Evolutionary conservation across 2,113 vertebrate species (phyloP).

Genomic region (Notarius quadriscutis): DNA sequence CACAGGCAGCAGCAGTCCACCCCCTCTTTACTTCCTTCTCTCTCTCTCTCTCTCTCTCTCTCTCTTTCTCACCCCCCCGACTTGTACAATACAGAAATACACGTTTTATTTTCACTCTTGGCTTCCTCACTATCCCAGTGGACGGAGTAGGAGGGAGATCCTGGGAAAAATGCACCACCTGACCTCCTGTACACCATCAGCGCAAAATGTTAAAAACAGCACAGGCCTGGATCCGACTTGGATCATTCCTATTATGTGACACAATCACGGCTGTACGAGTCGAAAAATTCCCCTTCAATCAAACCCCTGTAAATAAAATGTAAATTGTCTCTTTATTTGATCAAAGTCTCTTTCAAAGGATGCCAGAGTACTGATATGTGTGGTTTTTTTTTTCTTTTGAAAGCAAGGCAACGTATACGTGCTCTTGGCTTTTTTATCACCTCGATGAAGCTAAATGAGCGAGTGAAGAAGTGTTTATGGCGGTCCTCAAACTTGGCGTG

Average conservation of each 20-base stretch:
- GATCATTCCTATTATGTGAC: constrained; percentile 9
- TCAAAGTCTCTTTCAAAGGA: constrained; percentile 38
- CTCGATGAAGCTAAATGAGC: constrained; percentile 46
- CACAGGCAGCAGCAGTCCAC: constrained; percentile 42
- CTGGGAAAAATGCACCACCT: constrained; percentile 13
- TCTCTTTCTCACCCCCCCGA: constrained; percentile 26
- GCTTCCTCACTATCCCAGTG: constrained; percentile 18
- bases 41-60: constrained; percentile 25
- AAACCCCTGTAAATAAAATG: background rate
- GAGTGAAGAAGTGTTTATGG: constrained; percentile 65
- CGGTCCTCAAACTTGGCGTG: constrained; percentile 63
- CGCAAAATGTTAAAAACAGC: constrained; percentile 18
- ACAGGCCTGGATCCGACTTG: constrained; percentile 3
- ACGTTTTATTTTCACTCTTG: constrained; percentile 7
- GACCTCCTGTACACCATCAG: background rate
- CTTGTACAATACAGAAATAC: background rate
- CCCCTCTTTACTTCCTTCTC: constrained; percentile 54
- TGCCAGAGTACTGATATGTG: constrained; percentile 41
- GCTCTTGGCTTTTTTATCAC: constrained; percentile 33
- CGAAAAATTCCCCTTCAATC: background rate
- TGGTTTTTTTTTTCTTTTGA: constrained; percentile 5
- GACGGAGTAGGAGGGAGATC: constrained; percentile 54
- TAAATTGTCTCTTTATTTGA: constrained; percentile 31
- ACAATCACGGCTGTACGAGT: background rate
- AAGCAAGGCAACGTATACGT: background rate